Evolutionary conservation across 2,797 vertebrate species (phyloP), one percentile per base, ranked within the genome.

Genomic region (Lagodon rhomboides): DNA sequence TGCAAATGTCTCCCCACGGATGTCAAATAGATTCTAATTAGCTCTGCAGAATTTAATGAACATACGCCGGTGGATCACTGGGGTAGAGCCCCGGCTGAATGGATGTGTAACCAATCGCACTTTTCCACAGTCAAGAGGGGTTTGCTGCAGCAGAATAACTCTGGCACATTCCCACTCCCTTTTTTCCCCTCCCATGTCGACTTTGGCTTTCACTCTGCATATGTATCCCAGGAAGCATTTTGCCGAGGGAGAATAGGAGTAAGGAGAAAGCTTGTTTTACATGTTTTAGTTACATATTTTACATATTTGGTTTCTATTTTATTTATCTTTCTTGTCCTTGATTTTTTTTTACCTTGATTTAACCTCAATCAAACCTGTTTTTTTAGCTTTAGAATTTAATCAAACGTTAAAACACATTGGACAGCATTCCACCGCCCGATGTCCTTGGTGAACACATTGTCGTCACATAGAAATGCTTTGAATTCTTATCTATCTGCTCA

Each of bases 21-120:
- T 89, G 90, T 89, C 88, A 91, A 84, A 91, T 87, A 85, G 88
- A 88, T 92, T 92, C 75, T 90, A 93, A 95, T 94, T 94, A 93
- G 89, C 87, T 89, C 89, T 41, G 90, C 89, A 80, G 86, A 92
- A 84, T 91, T 88, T 89, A 92, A 93, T 90, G 91, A 94, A 91
- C 85, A 90, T 89, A 86, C 73, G 82, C 89, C 50, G 62, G 85
- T 72, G 85, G 87, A 92, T 91, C 87, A 83, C 74, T 68, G 69
- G 83, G 88, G 88, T 56, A 75, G 85, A 20, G 30, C 66, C 85
- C 77, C 47, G 50, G 87, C 79, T 87, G 70, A 75, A 82, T 56
- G 85, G 54, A 85, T 81, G 90, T 87, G 89, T 73, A 90, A 90
- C 90, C 85, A 91, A 91, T 90, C 74, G 41, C 80, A 68, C 86